Percentiles rank a stretch among this genome's conserved stretches.
Conservation (phyloP, 2,797 vertebrate genomes). For the Darevskia nairensis region DNA sequence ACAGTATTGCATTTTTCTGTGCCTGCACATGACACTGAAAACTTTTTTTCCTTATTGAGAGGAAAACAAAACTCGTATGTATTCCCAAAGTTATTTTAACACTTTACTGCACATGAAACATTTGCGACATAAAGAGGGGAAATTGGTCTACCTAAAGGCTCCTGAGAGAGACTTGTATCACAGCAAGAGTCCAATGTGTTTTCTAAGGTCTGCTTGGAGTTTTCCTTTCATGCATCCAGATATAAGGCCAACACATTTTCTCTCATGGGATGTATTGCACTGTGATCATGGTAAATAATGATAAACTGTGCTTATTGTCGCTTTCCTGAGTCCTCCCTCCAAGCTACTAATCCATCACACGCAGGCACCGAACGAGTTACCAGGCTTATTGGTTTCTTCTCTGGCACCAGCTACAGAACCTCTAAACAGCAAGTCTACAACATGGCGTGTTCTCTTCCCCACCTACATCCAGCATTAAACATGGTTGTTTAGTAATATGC, state of each 20-base stretch:
- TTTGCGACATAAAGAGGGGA: background rate
- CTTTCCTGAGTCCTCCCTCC: too few relatives aligned
- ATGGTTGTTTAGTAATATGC: background rate
- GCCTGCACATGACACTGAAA: rapidly evolving
- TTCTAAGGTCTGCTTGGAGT: too few relatives aligned
- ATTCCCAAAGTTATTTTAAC: background rate
- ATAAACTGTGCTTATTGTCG: background rate
- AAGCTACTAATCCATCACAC: too few relatives aligned
- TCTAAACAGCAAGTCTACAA: too few relatives aligned
- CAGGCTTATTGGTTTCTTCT: too few relatives aligned
- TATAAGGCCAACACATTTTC: background rate
- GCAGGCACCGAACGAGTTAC: too few relatives aligned
- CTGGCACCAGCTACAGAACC: too few relatives aligned
- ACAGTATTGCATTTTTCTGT: rapidly evolving
- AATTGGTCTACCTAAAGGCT: background rate
- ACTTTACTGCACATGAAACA: background rate
- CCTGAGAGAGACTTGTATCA: too few relatives aligned
- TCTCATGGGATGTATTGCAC: background rate
- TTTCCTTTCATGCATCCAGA: background rate
- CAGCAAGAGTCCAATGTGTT: too few relatives aligned
- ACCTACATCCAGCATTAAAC: too few relatives aligned
- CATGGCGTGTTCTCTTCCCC: too few relatives aligned
- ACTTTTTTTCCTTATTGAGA: background rate
- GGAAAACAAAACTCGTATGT: background rate
- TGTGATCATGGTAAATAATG: background rate